A percentile compares a stretch with the other conserved stretches of the same genome.
Evolutionary conservation across 2,888 invertebrate species (phyloP).

Genomic region (Cheilosia impressa): DNA sequence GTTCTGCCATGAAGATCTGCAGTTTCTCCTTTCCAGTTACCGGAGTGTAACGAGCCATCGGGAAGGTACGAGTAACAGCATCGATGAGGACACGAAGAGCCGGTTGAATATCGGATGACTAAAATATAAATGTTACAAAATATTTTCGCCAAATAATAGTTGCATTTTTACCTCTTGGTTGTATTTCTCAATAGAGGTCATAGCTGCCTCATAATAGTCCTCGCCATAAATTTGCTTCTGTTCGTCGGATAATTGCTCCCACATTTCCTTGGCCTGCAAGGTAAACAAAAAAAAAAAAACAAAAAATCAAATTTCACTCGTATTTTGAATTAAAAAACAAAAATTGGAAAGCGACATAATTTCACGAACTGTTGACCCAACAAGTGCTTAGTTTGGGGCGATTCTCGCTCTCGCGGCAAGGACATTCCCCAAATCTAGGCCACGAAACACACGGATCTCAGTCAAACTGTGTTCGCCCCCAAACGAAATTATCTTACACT

Average conservation of each 20-base stretch:
- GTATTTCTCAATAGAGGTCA: slow-evolving; percentile 91
- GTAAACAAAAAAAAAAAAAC: slow-evolving; percentile 65
- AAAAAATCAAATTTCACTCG: slow-evolving; percentile 76
- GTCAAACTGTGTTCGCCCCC: slow-evolving; percentile 24
- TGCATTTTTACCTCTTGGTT: slow-evolving; percentile 85
- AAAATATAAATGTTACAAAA: slow-evolving; percentile 73
- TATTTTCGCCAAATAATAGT: background rate
- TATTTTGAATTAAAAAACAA: slow-evolving; percentile 35
- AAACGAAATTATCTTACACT: slow-evolving; percentile 52
- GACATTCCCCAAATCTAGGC: slow-evolving; percentile 13
- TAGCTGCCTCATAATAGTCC: slow-evolving; percentile 92
- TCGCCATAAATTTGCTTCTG: slow-evolving; percentile 92
- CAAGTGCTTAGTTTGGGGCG: slow-evolving; percentile 49
- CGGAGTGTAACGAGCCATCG: slow-evolving; percentile 92
- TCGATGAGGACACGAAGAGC: slow-evolving; percentile 91
- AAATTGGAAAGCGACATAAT: background rate
- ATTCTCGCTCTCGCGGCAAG: slow-evolving; percentile 42
- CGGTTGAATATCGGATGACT: slow-evolving; percentile 91
- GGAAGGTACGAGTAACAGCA: slow-evolving; percentile 92
- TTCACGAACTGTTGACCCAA: slow-evolving; percentile 53
- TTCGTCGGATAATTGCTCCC: slow-evolving; percentile 90
- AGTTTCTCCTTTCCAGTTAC: slow-evolving; percentile 91
- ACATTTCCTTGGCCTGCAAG: slow-evolving; percentile 90
- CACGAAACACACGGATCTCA: slow-evolving; percentile 2
- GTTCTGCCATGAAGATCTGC: slow-evolving; percentile 91